Percentiles rank a stretch among this genome's conserved stretches.
Evolutionary conservation across 1,140 invertebrate genomes (phyloP).

Genomic region (Drosophila ambigua): DNA sequence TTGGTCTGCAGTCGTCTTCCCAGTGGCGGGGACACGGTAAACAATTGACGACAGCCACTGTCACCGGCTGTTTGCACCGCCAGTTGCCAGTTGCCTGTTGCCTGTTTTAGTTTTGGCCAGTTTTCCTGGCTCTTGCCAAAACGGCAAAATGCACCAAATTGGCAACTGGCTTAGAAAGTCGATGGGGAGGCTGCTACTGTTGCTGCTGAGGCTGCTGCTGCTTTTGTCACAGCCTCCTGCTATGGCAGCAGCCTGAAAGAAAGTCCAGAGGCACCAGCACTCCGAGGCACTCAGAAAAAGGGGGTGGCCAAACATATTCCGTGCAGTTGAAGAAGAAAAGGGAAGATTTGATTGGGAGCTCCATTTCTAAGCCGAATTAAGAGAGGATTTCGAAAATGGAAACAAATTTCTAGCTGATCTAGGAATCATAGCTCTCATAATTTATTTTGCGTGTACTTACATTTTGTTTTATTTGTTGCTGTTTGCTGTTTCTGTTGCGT

Average conservation of each 20-base stretch:
- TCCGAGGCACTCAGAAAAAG: constrained; percentile 11
- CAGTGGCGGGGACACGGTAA: constrained; percentile 39
- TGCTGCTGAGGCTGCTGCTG: constrained; percentile 13
- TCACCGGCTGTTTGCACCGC: constrained; percentile 9
- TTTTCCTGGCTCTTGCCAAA: constrained; percentile 60
- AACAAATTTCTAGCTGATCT: no score
- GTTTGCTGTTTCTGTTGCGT: constrained; percentile 20
- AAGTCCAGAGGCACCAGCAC: constrained; percentile 56
- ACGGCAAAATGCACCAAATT: constrained; percentile 72
- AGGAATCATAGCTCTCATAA: background rate
- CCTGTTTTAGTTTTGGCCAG: constrained; percentile 48
- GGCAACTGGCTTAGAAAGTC: constrained; percentile 81
- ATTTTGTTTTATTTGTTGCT: constrained; percentile 41
- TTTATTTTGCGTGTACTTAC: constrained; percentile 38
- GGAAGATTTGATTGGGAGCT: background rate
- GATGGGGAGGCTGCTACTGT: constrained; percentile 35
- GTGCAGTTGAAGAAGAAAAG: background rate
- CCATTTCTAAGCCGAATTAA: no score
- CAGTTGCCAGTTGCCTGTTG: constrained; percentile 5
- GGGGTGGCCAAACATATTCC: background rate
- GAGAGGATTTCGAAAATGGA: no score
- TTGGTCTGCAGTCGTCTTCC: constrained; percentile 21
- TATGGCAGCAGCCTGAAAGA: constrained; percentile 53
- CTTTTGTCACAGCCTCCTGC: constrained; percentile 15
- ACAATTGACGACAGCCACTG: constrained; percentile 63